Conservation (phyloP, 2,888 invertebrate genomes). For the Acrobasis consociella region DNA sequence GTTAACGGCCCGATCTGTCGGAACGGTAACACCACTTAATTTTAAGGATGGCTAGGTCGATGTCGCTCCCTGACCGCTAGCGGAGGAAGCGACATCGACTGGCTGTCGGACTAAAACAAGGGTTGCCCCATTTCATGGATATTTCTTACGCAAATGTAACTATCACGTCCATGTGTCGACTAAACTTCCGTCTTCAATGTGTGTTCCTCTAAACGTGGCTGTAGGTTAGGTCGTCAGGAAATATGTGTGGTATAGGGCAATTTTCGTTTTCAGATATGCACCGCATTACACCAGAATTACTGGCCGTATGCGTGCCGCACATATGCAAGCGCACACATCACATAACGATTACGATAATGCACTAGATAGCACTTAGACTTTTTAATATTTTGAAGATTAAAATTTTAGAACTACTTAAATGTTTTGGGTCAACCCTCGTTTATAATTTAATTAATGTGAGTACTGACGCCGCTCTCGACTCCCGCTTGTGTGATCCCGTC, state of each 20-base stretch:
- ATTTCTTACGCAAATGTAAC: conserved; percentile 76
- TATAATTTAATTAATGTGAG: conserved; percentile 64
- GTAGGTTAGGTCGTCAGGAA: conserved; percentile 73
- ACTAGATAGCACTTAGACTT: conserved; percentile 82
- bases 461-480: conserved; percentile 78
- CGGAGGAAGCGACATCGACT: conserved; percentile 55
- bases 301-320: conserved; percentile 83
- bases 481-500: conserved; percentile 63
- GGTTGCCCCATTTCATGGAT: conserved; percentile 83
- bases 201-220: conserved; percentile 68
- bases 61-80: conserved; percentile 47
- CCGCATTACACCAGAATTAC: conserved; percentile 83
- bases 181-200: conserved; percentile 76
- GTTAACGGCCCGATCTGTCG: conserved; percentile 51
- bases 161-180: conserved; percentile 80
- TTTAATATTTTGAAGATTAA: conserved; percentile 68
- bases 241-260: conserved; percentile 83
- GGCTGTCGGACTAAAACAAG: conserved; percentile 72
- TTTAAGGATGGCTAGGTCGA: conserved; percentile 58
- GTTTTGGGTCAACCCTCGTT: conserved; percentile 83
- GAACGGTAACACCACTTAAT: conserved; percentile 53
- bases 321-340: conserved; percentile 83
- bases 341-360: conserved; percentile 77
- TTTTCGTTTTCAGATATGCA: conserved; percentile 83
- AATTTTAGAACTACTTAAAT: conserved; percentile 74